These are phyloP conservation scores for Calliopum simillimum DNA, from an alignment of 2,888 invertebrate genomes.

Conservation along the genomic window DNA sequence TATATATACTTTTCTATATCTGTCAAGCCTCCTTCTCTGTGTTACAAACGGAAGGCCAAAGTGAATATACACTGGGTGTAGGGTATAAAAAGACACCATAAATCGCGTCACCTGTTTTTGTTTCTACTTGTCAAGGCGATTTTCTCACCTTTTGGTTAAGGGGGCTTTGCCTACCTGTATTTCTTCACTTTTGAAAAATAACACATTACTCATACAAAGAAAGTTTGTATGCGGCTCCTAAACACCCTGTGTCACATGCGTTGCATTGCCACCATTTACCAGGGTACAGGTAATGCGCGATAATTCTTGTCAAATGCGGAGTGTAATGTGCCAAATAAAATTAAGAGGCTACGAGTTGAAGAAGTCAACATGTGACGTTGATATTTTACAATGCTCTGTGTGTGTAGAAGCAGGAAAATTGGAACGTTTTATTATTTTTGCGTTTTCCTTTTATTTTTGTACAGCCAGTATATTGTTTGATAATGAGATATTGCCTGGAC, in stretches of 20 bases:
- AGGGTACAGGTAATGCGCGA: conserved; percentile 46
- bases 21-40: too few relatives aligned
- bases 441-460: background rate
- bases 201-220: background rate
- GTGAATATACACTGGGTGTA: too few relatives aligned
- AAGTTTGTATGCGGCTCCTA: background rate
- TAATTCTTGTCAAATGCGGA: conserved; percentile 53
- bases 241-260: background rate
- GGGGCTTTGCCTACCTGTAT: conserved; percentile 27
- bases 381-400: background rate
- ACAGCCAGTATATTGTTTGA: conserved; percentile 42
- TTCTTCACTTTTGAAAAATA: conserved; percentile 27
- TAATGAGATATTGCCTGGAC: conserved; percentile 61
- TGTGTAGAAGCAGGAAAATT: background rate
- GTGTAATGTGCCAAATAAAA: conserved; percentile 58
- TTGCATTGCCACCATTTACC: conserved; percentile 30
- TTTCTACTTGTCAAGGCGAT: conserved; percentile 25
- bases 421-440: background rate
- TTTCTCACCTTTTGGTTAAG: conserved; percentile 21
- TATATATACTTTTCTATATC: too few relatives aligned
- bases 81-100: conserved; percentile 19
- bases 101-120: conserved; percentile 31
- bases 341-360: conserved; percentile 49
- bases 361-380: conserved; percentile 40
- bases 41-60: too few relatives aligned